phyloP scores from a whole-genome alignment of 2,797 vertebrate genomes.

The Naso thynnoides region DNA sequence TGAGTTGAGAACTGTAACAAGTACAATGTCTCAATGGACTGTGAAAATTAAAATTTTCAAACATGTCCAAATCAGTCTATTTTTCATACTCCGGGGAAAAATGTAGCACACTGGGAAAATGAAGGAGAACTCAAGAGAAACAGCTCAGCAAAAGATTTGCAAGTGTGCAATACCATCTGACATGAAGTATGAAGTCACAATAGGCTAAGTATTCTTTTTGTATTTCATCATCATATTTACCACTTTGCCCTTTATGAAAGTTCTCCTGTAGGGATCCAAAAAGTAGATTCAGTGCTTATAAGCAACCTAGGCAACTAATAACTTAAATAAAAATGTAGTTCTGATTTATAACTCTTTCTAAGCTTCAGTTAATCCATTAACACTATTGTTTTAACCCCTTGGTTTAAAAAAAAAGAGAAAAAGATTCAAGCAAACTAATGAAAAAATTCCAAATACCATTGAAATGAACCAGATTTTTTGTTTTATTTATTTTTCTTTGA shows the following conservation, averaged over 20 bases:
- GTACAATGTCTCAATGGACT: neutral
- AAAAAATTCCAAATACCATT: neutral
- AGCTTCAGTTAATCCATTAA: neutral
- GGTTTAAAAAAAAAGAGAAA: too few relatives aligned
- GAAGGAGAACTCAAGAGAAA: neutral
- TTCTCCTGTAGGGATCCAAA: neutral
- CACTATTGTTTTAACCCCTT: too few relatives aligned
- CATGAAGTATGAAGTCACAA: neutral
- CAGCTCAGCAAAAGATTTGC: neutral
- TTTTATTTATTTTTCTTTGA: neutral
- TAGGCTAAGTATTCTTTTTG: neutral
- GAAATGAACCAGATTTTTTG: neutral
- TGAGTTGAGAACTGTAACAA: neutral
- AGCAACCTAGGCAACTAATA: neutral
- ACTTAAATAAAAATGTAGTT: neutral
- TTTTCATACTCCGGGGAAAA: neutral
- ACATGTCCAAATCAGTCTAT: neutral
- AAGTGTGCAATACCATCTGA: too few relatives aligned
- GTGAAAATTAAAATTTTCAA: neutral
- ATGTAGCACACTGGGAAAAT: neutral
- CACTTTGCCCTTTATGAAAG: neutral
- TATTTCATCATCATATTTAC: neutral
- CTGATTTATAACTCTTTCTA: neutral
- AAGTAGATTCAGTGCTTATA: neutral
- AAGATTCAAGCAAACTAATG: neutral